Evolutionary conservation across 1,140 invertebrate species (phyloP), one percentile per base, ranked within the genome.

Genomic region (Diorhabda carinulata): DNA sequence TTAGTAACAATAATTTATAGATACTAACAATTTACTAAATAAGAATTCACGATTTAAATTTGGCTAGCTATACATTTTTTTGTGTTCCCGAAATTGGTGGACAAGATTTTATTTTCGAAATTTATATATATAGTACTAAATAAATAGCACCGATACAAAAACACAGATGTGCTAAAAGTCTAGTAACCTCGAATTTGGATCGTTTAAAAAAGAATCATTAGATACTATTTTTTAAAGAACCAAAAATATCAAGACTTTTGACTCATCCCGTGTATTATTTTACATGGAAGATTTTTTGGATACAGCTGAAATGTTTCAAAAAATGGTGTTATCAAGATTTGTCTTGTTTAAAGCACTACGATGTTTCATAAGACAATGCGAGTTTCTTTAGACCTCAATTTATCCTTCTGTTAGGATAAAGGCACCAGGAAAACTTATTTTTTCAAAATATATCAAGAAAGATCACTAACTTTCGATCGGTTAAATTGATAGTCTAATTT

Each of bases 11-110:
- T 44, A 43, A 10, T 8, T 60, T 43, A 43, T 62, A 62, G 61
- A 62, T 61, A 62, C 61, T 62, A 62, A 62, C 61, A 62, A 43
- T 62, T 62, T 62, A 43, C 61, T 62, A 43, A 43, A 43, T 43
- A 62, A 62, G 61, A 62, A 62, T 43, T 62, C 10, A 62, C 10
- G 41, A 62, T 43, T 43, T 43, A 62, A 10, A 62, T 62, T 62
- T 62, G 61, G 61, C 43, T 62, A 62, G 61, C 61, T 62, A 62
- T 62, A 62, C 61, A 47, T 41, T 52, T 25, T 25, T 25, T 25
- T 62, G 43, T 62, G 61, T 62, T 62, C 61, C 61, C 61, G n/a
- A 62, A 62, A 52, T 52, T 62, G 41, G 61, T 43, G 43, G 61
- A 43, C 61, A 62, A 61, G 47, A 52, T 52, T 52, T 25, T 25